Conservation (phyloP, 1,140 invertebrate genomes). For the Luehdorfia chinensis region DNA sequence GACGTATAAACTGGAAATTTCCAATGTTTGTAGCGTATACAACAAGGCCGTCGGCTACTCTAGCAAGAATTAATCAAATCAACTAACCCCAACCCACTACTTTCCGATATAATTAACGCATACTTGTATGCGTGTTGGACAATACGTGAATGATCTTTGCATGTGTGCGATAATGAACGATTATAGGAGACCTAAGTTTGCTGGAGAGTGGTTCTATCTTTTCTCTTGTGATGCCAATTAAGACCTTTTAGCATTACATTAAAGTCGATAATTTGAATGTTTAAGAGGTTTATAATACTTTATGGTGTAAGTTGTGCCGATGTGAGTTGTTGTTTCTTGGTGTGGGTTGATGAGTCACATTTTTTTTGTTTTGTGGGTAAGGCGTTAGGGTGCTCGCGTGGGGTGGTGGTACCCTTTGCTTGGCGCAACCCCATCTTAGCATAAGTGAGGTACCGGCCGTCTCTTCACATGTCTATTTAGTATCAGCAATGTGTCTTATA, state of each 20-base stretch:
- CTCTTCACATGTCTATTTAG: slow-evolving; percentile 69
- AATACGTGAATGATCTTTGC: slow-evolving; percentile 55
- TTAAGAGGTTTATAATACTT: slow-evolving; percentile 37
- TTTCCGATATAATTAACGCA: slow-evolving; percentile 76
- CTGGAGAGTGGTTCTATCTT: slow-evolving; percentile 42
- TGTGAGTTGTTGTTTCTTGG: slow-evolving; percentile 55
- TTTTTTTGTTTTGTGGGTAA: slow-evolving; percentile 76
- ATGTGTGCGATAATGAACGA: slow-evolving; percentile 74
- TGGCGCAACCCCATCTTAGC: slow-evolving; percentile 73
- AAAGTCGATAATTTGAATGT: slow-evolving; percentile 58
- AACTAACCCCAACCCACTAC: slow-evolving; percentile 71
- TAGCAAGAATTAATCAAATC: slow-evolving; percentile 75
- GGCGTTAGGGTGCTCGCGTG: slow-evolving; percentile 63
- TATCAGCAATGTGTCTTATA: slow-evolving; percentile 52
- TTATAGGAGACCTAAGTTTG: slow-evolving; percentile 62
- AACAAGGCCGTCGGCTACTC: slow-evolving; percentile 62
- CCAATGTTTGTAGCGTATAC: slow-evolving; percentile 58
- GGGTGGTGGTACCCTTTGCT: slow-evolving; percentile 65
- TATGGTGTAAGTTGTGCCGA: slow-evolving; percentile 29
- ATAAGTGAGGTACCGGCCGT: slow-evolving; percentile 72
- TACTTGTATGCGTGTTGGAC: slow-evolving; percentile 64
- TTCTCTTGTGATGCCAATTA: slow-evolving; percentile 33
- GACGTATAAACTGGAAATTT: slow-evolving; percentile 40
- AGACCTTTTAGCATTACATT: slow-evolving; percentile 49
- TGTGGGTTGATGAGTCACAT: slow-evolving; percentile 77